These are phyloP conservation scores for Crenichthys baileyi DNA, from an alignment of 2,797 vertebrate genomes.

Conservation along the genomic window DNA sequence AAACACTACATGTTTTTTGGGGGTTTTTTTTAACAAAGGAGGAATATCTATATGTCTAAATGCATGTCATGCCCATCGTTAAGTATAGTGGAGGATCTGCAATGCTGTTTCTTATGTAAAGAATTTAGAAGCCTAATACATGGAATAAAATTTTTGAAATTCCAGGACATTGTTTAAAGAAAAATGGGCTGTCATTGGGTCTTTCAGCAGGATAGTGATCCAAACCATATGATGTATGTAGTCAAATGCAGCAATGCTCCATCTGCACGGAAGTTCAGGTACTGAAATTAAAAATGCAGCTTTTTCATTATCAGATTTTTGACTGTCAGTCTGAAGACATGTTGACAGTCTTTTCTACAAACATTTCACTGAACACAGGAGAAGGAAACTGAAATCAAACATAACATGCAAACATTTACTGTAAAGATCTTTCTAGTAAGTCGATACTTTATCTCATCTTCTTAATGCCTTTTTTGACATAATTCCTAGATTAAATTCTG, in stretches of 20 bases:
- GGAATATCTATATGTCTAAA: neutral
- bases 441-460: neutral
- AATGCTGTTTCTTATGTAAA: neutral
- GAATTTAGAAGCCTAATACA: no score
- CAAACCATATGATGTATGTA: no score
- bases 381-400: neutral
- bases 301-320: neutral
- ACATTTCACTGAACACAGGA: neutral
- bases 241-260: neutral
- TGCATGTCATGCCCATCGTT: neutral
- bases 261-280: neutral
- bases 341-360: neutral
- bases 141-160: no score
- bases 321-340: neutral
- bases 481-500: slow-evolving; percentile 12
- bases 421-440: neutral
- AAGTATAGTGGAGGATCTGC: neutral
- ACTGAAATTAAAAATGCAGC: neutral
- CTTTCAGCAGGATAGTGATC: no score
- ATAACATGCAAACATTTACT: neutral
- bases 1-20: neutral
- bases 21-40: neutral
- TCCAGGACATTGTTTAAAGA: no score
- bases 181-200: no score
- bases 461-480: neutral